Conservation (phyloP, 1,140 invertebrate species). For the Kradibia gibbosae region DNA sequence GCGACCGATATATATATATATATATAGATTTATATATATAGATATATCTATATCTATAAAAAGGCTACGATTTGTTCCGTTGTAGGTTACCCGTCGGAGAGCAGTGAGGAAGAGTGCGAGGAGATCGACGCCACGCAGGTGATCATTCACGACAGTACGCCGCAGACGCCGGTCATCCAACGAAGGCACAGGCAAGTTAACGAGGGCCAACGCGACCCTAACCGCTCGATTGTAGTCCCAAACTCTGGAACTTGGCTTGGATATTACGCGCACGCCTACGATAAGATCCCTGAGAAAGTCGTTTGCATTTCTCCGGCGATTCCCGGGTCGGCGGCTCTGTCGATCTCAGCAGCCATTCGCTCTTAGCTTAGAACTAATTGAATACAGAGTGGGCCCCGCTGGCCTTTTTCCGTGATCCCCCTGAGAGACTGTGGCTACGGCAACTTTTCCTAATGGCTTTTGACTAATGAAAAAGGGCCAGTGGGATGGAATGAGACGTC, state of each 20-base stretch:
- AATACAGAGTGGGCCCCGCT: too few relatives aligned
- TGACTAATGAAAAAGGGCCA: too few relatives aligned
- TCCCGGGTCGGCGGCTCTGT: not conserved
- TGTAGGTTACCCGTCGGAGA: constrained; percentile 56
- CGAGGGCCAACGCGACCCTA: not conserved
- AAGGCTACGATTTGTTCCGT: constrained; percentile 33
- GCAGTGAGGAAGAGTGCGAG: constrained; percentile 72
- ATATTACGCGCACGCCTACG: not conserved
- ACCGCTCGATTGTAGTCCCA: not conserved
- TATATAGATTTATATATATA: too few relatives aligned
- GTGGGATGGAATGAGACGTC: too few relatives aligned
- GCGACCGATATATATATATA: not conserved
- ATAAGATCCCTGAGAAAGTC: not conserved
- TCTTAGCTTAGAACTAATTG: too few relatives aligned
- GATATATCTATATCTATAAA: too few relatives aligned
- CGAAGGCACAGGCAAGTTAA: constrained; percentile 65
- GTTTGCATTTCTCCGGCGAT: not conserved
- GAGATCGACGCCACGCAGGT: constrained; percentile 82
- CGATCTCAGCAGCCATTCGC: too few relatives aligned
- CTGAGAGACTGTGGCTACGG: too few relatives aligned
- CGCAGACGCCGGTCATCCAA: constrained; percentile 80
- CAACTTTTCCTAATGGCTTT: too few relatives aligned
- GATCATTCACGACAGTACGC: constrained; percentile 83
- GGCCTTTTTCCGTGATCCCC: too few relatives aligned
- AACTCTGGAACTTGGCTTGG: constrained; percentile 1